Conservation (phyloP, 1,140 invertebrate species). For the Zaprionus ghesquierei region DNA sequence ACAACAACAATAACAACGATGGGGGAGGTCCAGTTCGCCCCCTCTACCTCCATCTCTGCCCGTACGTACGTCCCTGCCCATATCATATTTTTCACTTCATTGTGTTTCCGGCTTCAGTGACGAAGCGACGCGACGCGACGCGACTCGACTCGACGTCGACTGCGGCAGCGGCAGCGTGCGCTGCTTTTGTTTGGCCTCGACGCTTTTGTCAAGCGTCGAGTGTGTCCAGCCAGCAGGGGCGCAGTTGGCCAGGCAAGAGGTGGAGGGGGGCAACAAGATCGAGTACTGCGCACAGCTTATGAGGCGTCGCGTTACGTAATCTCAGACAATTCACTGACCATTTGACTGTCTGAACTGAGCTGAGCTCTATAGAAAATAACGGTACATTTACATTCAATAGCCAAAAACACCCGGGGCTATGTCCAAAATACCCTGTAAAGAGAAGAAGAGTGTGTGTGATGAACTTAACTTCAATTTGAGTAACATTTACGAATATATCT, state of each 20-base stretch:
- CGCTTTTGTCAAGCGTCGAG: constrained; percentile 69
- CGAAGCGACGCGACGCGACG: constrained; percentile 7
- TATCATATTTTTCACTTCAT: constrained; percentile 81
- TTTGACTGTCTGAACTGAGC: constrained; percentile 33
- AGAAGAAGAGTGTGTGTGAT: neutral
- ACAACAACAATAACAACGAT: constrained; percentile 19
- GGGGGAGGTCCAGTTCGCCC: constrained; percentile 9
- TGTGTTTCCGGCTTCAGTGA: constrained; percentile 57
- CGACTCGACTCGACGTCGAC: constrained; percentile 11
- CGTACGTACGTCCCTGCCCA: neutral
- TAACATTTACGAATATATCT: neutral
- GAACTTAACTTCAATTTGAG: neutral
- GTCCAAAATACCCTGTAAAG: neutral
- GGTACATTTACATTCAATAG: constrained; percentile 47
- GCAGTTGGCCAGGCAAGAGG: neutral
- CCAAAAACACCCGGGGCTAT: constrained; percentile 43
- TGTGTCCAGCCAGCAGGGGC: constrained; percentile 47
- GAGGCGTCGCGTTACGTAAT: constrained; percentile 74
- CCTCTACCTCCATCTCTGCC: neutral
- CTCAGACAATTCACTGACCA: constrained; percentile 54
- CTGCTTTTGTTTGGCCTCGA: constrained; percentile 51
- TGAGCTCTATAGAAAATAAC: constrained; percentile 15
- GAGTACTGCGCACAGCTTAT: constrained; percentile 56
- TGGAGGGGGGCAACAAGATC: neutral
- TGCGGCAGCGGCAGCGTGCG: neutral